phyloP scores from a whole-genome alignment of 2,113 vertebrate genomes.

The Ceyx cyanopectus region DNA sequence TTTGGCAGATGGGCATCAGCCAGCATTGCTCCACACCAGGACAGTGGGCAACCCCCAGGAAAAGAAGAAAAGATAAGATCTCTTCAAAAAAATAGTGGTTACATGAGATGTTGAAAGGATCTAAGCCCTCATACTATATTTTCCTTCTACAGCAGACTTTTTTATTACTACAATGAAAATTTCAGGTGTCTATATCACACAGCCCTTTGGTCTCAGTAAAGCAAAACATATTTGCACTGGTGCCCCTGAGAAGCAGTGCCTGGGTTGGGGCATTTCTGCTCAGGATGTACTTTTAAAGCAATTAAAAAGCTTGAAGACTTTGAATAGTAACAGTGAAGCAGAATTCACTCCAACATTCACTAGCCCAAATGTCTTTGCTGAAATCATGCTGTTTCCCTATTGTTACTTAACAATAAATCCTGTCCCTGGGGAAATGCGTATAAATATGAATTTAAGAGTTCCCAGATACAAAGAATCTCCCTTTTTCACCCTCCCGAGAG shows the following conservation, averaged over 20 bases:
- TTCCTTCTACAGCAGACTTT: background rate
- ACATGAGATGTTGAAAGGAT: background rate
- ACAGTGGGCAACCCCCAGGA: background rate
- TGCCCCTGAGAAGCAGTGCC: background rate
- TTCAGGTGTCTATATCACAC: rapidly evolving
- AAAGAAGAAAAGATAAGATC: background rate
- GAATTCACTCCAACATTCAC: conserved; percentile 52
- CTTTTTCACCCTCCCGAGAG: background rate
- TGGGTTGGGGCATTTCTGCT: background rate
- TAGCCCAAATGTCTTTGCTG: conserved; percentile 28
- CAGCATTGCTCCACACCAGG: background rate
- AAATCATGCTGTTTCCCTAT: conserved; percentile 65
- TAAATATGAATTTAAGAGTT: conserved; percentile 68
- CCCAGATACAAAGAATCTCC: conserved; percentile 69
- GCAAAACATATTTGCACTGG: background rate
- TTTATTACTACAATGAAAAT: background rate
- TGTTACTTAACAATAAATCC: conserved; percentile 70
- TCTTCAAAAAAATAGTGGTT: background rate
- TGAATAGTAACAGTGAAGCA: background rate
- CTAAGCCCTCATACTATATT: background rate
- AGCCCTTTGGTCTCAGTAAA: background rate
- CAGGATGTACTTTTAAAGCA: conserved; percentile 54
- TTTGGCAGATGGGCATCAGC: rapidly evolving
- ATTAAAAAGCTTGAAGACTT: background rate
- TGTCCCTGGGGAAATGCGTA: background rate